Conservation (phyloP, 2,797 vertebrate genomes). For the Phaenicophaeus curvirostris region DNA sequence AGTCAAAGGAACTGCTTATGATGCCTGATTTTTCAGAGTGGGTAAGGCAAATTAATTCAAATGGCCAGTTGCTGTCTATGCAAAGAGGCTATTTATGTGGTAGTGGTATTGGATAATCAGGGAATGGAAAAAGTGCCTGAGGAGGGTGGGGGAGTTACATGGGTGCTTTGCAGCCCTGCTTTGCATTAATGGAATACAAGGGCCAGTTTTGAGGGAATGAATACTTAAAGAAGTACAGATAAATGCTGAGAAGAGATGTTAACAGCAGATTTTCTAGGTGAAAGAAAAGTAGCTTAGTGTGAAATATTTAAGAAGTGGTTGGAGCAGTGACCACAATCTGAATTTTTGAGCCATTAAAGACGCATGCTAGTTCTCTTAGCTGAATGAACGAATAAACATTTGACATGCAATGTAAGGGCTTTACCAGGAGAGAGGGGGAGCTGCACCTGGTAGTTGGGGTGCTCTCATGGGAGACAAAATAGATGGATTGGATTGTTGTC, state of each 20-base stretch:
- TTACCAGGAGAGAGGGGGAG: not conserved
- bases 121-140: not conserved
- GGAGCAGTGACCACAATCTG: not conserved
- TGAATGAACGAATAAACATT: not conserved
- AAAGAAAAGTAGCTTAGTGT: constrained; percentile 33
- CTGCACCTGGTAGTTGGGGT: not conserved
- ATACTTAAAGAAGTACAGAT: not conserved
- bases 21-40: not conserved
- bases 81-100: not conserved
- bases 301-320: constrained; percentile 37
- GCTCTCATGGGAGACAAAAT: not conserved
- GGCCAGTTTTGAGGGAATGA: not conserved
- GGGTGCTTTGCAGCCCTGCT: not conserved
- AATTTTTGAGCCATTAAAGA: not conserved
- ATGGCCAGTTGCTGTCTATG: not conserved
- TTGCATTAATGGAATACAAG: not conserved
- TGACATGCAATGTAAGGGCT: not conserved
- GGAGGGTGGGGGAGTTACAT: not conserved
- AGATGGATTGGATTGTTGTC: constrained; percentile 11
- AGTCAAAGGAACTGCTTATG: not conserved
- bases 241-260: constrained; percentile 7
- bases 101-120: not conserved
- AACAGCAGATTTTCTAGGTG: constrained; percentile 32
- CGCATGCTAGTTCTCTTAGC: not conserved
- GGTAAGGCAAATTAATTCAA: not conserved